Base-by-base conservation (phyloP, 1,140 invertebrate genomes). In the Drosophila pruinosa region DNA sequence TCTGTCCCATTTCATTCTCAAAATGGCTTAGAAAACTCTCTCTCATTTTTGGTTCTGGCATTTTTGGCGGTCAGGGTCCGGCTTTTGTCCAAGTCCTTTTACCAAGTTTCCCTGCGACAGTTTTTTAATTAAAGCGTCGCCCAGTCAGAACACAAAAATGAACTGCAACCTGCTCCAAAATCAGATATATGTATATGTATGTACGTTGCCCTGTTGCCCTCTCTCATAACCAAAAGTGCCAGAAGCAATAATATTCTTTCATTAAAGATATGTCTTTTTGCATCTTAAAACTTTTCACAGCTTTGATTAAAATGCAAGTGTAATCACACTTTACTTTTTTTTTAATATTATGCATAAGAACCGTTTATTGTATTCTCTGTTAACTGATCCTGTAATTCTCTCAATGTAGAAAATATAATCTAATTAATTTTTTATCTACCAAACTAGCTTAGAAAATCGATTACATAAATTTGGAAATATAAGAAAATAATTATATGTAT, bases 71-170 rank as follows among this genome's bases (percentile, higher is more conserved):
- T 67, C 62, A 75, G 53, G 57, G 56, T 43, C 28, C 22, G 43
- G 24, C 59, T 12, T 48, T 38, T 45, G 38, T 56, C 12, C 22
- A 21, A 43, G 22, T 50, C 15, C 14, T 43, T 45, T 34, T 53
- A 38, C 36, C 52, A 75, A 71, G 31, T 59, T 65, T 45, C 67
- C 19, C 31, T 24, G 67, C 45, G 72, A 75, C 77, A 75, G 50
- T 67, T 80, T 80, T 80, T 80, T 81, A 80, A 80, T 80, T 80
- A 76, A 80, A 68, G 31, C 31, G 58, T 52, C 21, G 24, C 10
- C 41, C 41, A 47, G 19, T 22, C 14, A 43, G 19, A 34, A 19
- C 12, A 26, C 28, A 36, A 19, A 56, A 47, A 56, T 58, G 43
- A 38, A 34, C 31, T 19, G 52, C 21, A 65, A 57, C 43, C 54